Conservation (phyloP, 2,888 invertebrate species). For the Heliconius cydno region DNA sequence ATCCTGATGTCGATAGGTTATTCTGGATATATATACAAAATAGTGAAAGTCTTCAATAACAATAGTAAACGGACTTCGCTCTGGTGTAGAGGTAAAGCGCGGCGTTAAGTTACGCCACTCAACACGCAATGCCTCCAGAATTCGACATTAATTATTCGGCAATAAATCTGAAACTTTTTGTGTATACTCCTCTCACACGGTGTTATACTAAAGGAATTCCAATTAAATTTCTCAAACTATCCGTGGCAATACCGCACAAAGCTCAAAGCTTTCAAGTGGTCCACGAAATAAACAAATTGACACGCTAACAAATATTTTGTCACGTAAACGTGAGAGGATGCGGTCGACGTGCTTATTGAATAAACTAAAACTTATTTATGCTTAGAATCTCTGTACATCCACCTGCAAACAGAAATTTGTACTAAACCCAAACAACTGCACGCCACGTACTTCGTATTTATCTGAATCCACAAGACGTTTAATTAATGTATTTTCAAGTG, state of each 20-base stretch:
- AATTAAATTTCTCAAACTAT: not conserved
- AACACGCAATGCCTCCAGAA: too few relatives aligned
- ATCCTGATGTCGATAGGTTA: not conserved
- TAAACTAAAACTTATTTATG: not conserved
- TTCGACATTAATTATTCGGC: too few relatives aligned
- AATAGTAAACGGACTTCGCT: too few relatives aligned
- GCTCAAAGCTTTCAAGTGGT: not conserved
- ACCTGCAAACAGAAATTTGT: conserved; percentile 9
- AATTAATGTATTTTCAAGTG: conserved; percentile 29
- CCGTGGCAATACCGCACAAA: not conserved
- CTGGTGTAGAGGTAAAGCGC: too few relatives aligned
- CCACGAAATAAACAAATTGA: not conserved
- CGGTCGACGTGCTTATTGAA: conserved; percentile 5
- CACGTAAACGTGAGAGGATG: not conserved
- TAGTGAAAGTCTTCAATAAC: too few relatives aligned
- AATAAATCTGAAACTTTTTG: too few relatives aligned
- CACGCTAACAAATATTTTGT: conserved; percentile 1
- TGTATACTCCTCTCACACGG: not conserved
- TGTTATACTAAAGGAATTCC: not conserved
- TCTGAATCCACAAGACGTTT: conserved; percentile 29
- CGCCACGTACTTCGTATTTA: conserved; percentile 8
- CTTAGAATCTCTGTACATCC: not conserved
- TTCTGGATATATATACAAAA: too few relatives aligned
- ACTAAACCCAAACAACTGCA: conserved; percentile 1
- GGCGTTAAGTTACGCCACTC: too few relatives aligned